Evolutionary conservation across 1,140 invertebrate genomes (phyloP).

Genomic region (Tetramorium alpestre): DNA sequence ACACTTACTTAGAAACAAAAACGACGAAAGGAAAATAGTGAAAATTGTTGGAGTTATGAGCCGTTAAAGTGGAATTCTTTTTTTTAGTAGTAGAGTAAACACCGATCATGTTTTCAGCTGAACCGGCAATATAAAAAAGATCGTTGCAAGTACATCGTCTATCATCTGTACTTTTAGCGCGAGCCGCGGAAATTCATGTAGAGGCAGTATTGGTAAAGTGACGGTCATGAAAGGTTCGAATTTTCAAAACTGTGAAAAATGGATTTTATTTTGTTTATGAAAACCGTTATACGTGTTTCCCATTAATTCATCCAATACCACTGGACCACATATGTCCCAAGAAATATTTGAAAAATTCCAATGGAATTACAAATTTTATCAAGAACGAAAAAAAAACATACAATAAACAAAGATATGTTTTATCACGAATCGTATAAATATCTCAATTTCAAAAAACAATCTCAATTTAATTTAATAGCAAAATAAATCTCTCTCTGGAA

Average conservation of each 20-base stretch:
- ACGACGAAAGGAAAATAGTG: not conserved
- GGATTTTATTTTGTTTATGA: slow-evolving; percentile 41
- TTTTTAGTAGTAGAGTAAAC: slow-evolving; percentile 1
- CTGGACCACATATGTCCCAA: slow-evolving; percentile 22
- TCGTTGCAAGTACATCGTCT: slow-evolving; percentile 16
- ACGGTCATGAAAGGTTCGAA: slow-evolving; percentile 26
- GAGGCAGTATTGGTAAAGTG: slow-evolving; percentile 13
- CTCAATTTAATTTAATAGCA: slow-evolving; percentile 7
- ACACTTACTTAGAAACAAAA: not conserved
- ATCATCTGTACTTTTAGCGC: slow-evolving; percentile 18
- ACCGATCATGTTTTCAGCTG: not conserved
- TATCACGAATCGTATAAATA: slow-evolving; percentile 7
- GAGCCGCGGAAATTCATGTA: slow-evolving; percentile 14
- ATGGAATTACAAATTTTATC: slow-evolving; percentile 39
- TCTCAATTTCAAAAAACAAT: slow-evolving; percentile 20
- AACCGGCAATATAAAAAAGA: slow-evolving; percentile 16
- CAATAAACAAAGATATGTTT: slow-evolving; percentile 42
- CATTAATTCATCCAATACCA: slow-evolving; percentile 15
- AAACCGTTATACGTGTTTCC: slow-evolving; percentile 31
- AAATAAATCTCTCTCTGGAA: not conserved
- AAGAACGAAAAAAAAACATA: not conserved
- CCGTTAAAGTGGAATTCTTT: not conserved
- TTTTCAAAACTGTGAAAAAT: slow-evolving; percentile 52
- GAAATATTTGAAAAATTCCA: slow-evolving; percentile 44
- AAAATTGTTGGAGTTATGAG: slow-evolving; percentile 6